phyloP scores from a whole-genome alignment of 23 tunicate genomes.

The Oikopleura dioica region DNA sequence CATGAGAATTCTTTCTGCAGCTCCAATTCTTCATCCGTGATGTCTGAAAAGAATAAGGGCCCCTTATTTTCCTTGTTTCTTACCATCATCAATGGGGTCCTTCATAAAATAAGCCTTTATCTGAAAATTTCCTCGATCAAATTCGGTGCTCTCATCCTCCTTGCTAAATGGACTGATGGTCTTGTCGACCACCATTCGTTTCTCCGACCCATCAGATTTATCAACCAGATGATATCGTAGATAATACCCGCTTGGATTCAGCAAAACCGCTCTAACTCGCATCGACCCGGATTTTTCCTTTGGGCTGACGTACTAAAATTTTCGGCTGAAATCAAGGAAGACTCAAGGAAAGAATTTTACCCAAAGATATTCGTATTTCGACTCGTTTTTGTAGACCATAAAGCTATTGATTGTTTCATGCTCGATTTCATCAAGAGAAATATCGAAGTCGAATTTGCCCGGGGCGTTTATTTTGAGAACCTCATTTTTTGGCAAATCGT shows the following conservation, averaged over 20 bases:
- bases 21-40: too few species aligned
- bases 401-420: not conserved
- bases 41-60: too few species aligned
- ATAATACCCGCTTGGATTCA: not conserved
- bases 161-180: not conserved
- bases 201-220: not conserved
- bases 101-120: too few species aligned
- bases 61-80: too few species aligned
- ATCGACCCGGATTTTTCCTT: slow-evolving; percentile 2
- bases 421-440: not conserved
- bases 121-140: slow-evolving; percentile 1
- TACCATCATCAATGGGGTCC: too few species aligned
- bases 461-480: not conserved
- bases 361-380: not conserved
- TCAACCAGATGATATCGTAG: not conserved
- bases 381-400: not conserved
- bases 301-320: not conserved
- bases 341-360: too few species aligned
- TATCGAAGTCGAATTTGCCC: not conserved
- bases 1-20: not conserved
- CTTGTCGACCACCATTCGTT: not conserved
- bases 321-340: too few species aligned
- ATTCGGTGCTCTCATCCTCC: not conserved
- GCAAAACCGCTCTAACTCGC: not conserved
- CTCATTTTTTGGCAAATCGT: not conserved